phyloP scores from a whole-genome alignment of 2,797 vertebrate genomes.

The Rhinatrema bivittatum region DNA sequence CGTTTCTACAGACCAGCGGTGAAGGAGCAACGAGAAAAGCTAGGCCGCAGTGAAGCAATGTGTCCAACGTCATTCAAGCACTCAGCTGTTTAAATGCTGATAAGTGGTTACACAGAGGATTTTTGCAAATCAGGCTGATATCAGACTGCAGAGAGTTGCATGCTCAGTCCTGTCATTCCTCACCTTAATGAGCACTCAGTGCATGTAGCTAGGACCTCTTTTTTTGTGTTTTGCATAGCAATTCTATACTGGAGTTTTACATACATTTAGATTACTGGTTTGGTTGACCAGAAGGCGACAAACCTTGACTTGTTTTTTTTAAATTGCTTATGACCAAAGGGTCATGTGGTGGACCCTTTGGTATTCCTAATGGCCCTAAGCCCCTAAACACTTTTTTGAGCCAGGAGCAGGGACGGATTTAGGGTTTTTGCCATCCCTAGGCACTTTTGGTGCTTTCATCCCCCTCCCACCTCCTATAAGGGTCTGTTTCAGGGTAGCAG shows the following conservation, averaged over 20 bases:
- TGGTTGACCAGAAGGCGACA: constrained; percentile 52
- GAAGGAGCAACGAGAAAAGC: no score
- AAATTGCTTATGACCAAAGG: constrained; percentile 51
- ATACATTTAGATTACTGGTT: constrained; percentile 42
- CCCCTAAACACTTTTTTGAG: no score
- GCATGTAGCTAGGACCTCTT: constrained; percentile 33
- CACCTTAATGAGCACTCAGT: constrained; percentile 47
- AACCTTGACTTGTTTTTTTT: constrained; percentile 49
- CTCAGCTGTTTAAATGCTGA: constrained; percentile 36
- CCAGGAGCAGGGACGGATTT: no score
- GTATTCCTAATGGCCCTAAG: no score
- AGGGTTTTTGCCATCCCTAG: no score
- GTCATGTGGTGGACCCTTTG: no score
- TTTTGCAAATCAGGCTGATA: constrained; percentile 34
- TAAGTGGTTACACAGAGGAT: constrained; percentile 41
- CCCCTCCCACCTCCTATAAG: no score
- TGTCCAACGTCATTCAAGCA: no score
- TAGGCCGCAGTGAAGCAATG: no score
- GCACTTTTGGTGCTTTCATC: no score
- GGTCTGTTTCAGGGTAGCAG: no score
- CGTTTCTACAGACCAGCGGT: no score
- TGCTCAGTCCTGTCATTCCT: constrained; percentile 37
- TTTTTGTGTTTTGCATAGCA: constrained; percentile 23
- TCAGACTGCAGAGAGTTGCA: constrained; percentile 26
- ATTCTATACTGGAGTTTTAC: constrained; percentile 39